Conservation (phyloP, 2,113 vertebrate genomes). For the Cyanoramphus novaezelandiae region DNA sequence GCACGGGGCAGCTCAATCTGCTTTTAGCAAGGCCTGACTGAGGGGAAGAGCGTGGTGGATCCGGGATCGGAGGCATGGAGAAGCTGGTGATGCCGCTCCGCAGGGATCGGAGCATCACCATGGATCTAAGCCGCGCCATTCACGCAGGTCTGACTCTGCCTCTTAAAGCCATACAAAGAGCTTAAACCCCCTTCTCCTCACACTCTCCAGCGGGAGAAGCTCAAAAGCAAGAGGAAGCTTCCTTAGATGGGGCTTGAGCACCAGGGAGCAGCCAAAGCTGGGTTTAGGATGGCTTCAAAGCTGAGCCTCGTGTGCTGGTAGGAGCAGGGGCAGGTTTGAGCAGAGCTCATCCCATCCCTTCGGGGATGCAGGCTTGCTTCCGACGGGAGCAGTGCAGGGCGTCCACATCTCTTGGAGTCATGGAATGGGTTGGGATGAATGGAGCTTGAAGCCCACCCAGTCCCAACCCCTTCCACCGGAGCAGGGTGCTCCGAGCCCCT, state of each 20-base stretch:
- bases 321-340: fast-evolving
- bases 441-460: background rate
- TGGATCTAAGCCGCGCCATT: background rate
- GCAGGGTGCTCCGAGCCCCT: background rate
- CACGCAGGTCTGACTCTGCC: fast-evolving
- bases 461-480: background rate
- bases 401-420: background rate
- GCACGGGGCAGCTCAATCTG: background rate
- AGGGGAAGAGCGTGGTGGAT: background rate
- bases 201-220: background rate
- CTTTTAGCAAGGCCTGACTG: background rate
- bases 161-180: background rate
- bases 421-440: background rate
- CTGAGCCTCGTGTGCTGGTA: background rate
- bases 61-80: background rate
- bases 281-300: background rate
- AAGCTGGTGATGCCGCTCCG: background rate
- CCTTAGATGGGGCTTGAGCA: background rate
- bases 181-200: background rate
- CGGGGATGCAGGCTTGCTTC: background rate
- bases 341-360: background rate
- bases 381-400: background rate
- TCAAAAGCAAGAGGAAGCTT: background rate
- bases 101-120: too few relatives aligned
- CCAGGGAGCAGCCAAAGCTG: background rate